Conservation (phyloP, 2,797 vertebrate species). For the Leptoclinus maculatus region DNA sequence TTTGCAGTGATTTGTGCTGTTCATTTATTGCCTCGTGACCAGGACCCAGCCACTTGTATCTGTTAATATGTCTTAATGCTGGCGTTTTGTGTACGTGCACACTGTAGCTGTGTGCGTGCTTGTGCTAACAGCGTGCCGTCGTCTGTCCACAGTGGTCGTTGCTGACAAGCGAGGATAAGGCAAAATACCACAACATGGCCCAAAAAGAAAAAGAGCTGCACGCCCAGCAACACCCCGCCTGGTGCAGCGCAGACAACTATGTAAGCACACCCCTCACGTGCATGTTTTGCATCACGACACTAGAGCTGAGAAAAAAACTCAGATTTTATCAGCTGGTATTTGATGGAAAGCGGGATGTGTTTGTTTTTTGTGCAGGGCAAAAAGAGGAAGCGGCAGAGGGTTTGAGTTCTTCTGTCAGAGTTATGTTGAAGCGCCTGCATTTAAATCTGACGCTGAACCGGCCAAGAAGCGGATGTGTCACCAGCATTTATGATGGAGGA, state of each 20-base stretch:
- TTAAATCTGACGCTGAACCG: too few relatives aligned
- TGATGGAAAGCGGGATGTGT: background rate
- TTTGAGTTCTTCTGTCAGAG: background rate
- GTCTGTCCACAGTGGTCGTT: constrained; percentile 15
- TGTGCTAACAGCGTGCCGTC: background rate
- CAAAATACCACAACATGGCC: background rate
- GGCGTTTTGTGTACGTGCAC: background rate
- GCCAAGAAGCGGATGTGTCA: background rate
- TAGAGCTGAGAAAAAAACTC: background rate
- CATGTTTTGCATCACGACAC: background rate
- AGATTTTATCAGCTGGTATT: background rate
- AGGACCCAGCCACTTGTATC: background rate
- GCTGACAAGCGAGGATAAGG: background rate
- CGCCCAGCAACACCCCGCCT: background rate
- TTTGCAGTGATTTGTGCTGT: background rate
- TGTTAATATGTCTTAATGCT: background rate
- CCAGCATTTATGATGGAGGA: too few relatives aligned
- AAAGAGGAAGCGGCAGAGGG: background rate
- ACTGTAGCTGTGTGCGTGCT: background rate
- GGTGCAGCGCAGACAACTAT: background rate
- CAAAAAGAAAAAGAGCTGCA: background rate
- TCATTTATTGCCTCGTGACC: background rate
- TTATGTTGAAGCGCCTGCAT: background rate
- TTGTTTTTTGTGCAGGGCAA: constrained; percentile 7
- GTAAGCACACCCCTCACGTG: background rate